phyloP scores from a whole-genome alignment of 2,888 invertebrate species.

The Petrolisthes cinctipes region DNA sequence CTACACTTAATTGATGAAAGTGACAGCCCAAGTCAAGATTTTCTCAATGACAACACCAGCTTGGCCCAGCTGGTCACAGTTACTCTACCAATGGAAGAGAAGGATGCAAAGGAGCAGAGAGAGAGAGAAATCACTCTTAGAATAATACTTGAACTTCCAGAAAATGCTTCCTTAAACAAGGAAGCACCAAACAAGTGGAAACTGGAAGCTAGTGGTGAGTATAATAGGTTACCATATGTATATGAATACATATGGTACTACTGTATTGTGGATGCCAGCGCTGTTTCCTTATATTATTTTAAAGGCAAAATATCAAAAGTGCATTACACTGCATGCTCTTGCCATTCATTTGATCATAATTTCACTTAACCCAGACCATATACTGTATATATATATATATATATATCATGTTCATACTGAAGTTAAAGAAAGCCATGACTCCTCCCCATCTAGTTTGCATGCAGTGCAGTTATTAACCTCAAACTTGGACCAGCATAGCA shows the following conservation, averaged over 20 bases:
- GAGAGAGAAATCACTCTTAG: background rate
- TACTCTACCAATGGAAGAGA: background rate
- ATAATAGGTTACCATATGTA: background rate
- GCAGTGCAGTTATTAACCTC: background rate
- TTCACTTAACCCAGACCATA: too few species aligned
- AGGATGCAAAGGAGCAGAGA: background rate
- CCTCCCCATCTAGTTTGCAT: too few species aligned
- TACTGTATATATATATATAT: constrained; percentile 5
- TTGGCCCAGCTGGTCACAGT: background rate
- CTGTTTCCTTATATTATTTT: too few species aligned
- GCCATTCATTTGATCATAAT: too few species aligned
- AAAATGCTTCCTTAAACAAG: constrained; percentile 24
- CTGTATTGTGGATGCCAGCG: too few species aligned
- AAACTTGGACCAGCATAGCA: background rate
- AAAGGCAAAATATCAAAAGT: too few species aligned
- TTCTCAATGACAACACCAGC: background rate
- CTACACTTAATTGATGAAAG: constrained; percentile 35
- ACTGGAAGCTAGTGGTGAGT: constrained; percentile 21
- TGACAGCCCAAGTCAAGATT: constrained; percentile 48
- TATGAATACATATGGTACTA: background rate
- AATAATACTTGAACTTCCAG: constrained; percentile 7
- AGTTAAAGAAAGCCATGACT: too few species aligned
- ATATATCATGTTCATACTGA: background rate
- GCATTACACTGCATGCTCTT: too few species aligned
- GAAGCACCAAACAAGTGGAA: constrained; percentile 49